phyloP scores from a whole-genome alignment of 2,113 vertebrate genomes.

The Pitta sordida region DNA sequence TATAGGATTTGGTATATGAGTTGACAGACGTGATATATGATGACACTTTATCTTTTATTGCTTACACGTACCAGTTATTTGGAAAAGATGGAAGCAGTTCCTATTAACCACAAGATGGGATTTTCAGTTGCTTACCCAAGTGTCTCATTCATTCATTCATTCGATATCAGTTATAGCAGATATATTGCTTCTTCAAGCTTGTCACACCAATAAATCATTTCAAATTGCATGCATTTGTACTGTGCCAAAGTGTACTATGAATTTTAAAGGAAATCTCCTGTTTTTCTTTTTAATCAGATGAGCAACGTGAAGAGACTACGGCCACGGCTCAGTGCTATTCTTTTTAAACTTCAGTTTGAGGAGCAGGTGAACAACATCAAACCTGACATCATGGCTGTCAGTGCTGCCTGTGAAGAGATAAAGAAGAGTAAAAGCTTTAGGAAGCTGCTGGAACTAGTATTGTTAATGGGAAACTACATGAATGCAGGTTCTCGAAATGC shows the following conservation, averaged over 20 bases:
- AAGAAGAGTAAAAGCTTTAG: slow-evolving; percentile 89
- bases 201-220: slow-evolving; percentile 76
- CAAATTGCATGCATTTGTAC: slow-evolving; percentile 59
- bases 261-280: slow-evolving; percentile 77
- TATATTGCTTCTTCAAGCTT: slow-evolving; percentile 70
- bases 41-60: slow-evolving; percentile 63
- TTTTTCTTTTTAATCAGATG: slow-evolving; percentile 84
- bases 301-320: slow-evolving; percentile 89
- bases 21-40: slow-evolving; percentile 61
- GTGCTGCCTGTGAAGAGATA: slow-evolving; percentile 90
- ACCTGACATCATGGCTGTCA: slow-evolving; percentile 94
- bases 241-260: slow-evolving; percentile 62
- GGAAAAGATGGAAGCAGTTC: slow-evolving; percentile 33
- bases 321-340: slow-evolving; percentile 91
- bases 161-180: slow-evolving; percentile 70
- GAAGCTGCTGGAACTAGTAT: slow-evolving; percentile 89
- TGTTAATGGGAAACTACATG: slow-evolving; percentile 97
- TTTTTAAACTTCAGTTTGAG: slow-evolving; percentile 97
- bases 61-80: slow-evolving; percentile 54
- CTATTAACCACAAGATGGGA: slow-evolving; percentile 45
- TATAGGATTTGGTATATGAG: slow-evolving; percentile 46
- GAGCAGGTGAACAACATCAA: slow-evolving; percentile 94
- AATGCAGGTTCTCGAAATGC: slow-evolving; percentile 96
- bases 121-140: slow-evolving; percentile 57
- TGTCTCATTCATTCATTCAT: slow-evolving; percentile 60